Percentiles rank a stretch among this genome's conserved stretches.
phyloP scores from a whole-genome alignment of 1,140 invertebrate species.

The Dolichoris vasculosae region DNA sequence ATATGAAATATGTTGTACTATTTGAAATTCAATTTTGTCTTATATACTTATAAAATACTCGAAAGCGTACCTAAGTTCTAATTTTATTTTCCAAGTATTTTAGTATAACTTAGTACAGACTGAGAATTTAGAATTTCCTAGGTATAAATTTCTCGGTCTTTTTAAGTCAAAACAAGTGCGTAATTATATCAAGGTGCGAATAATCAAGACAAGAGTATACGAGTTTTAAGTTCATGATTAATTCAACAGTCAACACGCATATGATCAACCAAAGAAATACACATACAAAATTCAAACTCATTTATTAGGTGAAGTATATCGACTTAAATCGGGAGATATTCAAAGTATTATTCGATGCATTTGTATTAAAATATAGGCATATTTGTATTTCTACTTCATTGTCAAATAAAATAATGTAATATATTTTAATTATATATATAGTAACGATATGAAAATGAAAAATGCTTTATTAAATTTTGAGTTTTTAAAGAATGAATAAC shows the following conservation, averaged over 20 bases:
- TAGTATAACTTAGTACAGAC: background rate
- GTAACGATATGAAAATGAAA: too few species aligned
- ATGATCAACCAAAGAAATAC: background rate
- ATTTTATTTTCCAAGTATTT: conserved; percentile 32
- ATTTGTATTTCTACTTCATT: background rate
- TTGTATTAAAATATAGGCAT: background rate
- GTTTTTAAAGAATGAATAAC: too few species aligned
- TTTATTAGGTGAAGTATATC: background rate
- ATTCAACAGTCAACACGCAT: background rate
- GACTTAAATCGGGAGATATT: background rate
- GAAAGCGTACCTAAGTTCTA: conserved; percentile 30
- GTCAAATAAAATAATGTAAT: background rate
- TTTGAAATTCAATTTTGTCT: background rate
- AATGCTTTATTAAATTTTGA: too few species aligned
- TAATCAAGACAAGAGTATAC: background rate
- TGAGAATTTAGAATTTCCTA: conserved; percentile 3
- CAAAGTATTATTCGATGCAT: background rate
- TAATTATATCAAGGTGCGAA: conserved; percentile 27
- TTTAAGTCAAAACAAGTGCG: background rate
- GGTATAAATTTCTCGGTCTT: background rate
- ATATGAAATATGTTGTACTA: background rate
- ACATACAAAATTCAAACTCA: conserved; percentile 1
- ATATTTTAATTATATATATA: too few species aligned
- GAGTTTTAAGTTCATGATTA: background rate
- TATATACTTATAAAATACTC: conserved; percentile 18